These are phyloP conservation scores for Lithophane semibrunnea DNA, from an alignment of 2,888 invertebrate species.

Conservation along the genomic window DNA sequence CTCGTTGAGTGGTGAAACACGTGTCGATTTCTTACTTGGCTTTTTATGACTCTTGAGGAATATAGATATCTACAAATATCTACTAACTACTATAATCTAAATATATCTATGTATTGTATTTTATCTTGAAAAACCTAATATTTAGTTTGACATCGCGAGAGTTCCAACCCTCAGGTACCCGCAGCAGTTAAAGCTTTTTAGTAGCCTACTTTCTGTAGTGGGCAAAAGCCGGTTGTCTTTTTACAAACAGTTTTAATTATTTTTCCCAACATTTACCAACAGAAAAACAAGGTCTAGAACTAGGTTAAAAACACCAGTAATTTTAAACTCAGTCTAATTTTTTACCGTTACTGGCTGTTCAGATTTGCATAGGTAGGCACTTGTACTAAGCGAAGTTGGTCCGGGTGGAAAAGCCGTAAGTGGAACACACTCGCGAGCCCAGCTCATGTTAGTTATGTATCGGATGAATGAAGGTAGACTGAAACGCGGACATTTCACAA, in stretches of 20 bases:
- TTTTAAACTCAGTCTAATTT: constrained; percentile 47
- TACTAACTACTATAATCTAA: too few relatives aligned
- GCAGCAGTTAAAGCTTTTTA: too few relatives aligned
- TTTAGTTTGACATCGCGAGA: neutral
- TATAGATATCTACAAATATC: too few relatives aligned
- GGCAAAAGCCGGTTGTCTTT: neutral
- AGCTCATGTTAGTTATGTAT: constrained; percentile 46
- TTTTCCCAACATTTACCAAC: neutral
- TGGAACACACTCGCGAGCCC: constrained; percentile 36
- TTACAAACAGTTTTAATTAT: neutral
- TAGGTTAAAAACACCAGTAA: constrained; percentile 47
- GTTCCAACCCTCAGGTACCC: too few relatives aligned
- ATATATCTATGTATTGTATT: too few relatives aligned
- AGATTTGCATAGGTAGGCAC: constrained; percentile 53
- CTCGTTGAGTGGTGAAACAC: too few relatives aligned
- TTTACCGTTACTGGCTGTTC: constrained; percentile 36
- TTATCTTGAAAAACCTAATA: too few relatives aligned
- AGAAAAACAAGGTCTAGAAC: constrained; percentile 16
- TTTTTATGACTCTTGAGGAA: too few relatives aligned
- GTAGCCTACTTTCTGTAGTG: neutral
- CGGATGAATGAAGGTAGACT: constrained; percentile 32
- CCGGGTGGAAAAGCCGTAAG: constrained; percentile 40
- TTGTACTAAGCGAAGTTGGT: constrained; percentile 46
- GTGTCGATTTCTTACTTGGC: too few relatives aligned
- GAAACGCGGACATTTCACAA: constrained; percentile 31